These are phyloP conservation scores for Potorous gilbertii DNA, from an alignment of 2,797 vertebrate species.

Conservation along the genomic window DNA sequence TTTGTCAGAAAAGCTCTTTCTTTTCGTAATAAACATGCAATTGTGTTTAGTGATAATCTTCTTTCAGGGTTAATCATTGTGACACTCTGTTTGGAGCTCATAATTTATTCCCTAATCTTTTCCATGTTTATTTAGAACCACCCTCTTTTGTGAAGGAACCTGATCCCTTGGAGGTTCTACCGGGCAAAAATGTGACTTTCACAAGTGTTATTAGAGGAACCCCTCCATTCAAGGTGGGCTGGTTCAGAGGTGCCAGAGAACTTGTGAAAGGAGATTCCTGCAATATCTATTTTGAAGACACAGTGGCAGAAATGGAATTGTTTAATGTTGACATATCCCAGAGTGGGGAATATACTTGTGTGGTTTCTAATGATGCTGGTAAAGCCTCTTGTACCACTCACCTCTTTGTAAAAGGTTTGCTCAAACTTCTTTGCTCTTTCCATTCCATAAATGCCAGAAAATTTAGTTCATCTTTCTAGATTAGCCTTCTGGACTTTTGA, in stretches of 20 bases:
- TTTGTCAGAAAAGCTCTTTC: slow-evolving; percentile 55
- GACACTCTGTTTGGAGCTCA: slow-evolving; percentile 45
- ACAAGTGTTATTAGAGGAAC: slow-evolving; percentile 94
- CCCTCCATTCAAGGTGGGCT: slow-evolving; percentile 93
- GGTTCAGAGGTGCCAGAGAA: slow-evolving; percentile 96
- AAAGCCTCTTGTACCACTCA: slow-evolving; percentile 91
- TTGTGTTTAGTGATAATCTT: slow-evolving; percentile 1
- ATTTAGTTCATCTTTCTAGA: slow-evolving; percentile 20
- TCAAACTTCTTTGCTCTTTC: slow-evolving; percentile 49
- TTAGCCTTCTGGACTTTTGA: slow-evolving; percentile 68
- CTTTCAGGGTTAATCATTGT: slow-evolving; percentile 2
- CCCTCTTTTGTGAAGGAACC: slow-evolving; percentile 95
- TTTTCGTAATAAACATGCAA: slow-evolving; percentile 21
- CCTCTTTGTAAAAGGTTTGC: slow-evolving; percentile 96
- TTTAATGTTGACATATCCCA: slow-evolving; percentile 89
- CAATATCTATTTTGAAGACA: slow-evolving; percentile 91
- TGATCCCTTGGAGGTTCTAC: slow-evolving; percentile 92
- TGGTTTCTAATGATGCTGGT: slow-evolving; percentile 95
- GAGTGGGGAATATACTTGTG: slow-evolving; percentile 95
- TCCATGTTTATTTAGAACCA: slow-evolving; percentile 87
- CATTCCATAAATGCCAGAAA: slow-evolving; percentile 1
- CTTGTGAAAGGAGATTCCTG: slow-evolving; percentile 88
- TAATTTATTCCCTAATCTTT: slow-evolving; percentile 57
- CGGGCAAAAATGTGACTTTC: slow-evolving; percentile 91
- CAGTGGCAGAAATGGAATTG: slow-evolving; percentile 91